Conservation (phyloP, 2,797 vertebrate species). For the Eremophila alpestris region DNA sequence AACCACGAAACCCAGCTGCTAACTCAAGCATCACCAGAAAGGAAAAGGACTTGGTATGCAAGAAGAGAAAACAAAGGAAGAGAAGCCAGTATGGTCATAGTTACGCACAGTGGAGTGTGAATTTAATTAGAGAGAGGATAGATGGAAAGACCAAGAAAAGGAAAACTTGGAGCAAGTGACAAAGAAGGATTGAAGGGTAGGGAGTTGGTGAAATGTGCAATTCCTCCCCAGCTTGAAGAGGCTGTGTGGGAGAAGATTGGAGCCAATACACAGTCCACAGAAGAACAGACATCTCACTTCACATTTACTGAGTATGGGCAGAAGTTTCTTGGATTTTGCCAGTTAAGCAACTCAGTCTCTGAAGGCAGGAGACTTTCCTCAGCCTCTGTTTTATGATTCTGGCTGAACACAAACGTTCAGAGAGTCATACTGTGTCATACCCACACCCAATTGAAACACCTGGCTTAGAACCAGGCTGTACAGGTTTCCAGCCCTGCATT, state of each 20-base stretch:
- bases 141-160: background rate
- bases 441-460: background rate
- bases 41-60: background rate
- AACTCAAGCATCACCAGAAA: background rate
- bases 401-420: background rate
- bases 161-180: background rate
- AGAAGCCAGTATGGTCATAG: background rate
- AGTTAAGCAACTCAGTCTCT: background rate
- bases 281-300: background rate
- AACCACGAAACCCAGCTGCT: background rate
- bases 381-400: background rate
- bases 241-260: background rate
- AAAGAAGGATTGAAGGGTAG: background rate
- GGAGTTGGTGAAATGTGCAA: background rate
- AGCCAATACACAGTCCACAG: background rate
- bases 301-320: background rate
- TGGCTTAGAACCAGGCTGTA: background rate
- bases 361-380: background rate
- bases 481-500: background rate
- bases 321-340: background rate
- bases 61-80: background rate
- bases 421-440: background rate
- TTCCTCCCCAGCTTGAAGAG: background rate
- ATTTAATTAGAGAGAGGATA: background rate
- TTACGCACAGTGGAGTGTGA: background rate